Evolutionary conservation across 2,888 invertebrate genomes (phyloP).

Genomic region (Acheta domesticus): DNA sequence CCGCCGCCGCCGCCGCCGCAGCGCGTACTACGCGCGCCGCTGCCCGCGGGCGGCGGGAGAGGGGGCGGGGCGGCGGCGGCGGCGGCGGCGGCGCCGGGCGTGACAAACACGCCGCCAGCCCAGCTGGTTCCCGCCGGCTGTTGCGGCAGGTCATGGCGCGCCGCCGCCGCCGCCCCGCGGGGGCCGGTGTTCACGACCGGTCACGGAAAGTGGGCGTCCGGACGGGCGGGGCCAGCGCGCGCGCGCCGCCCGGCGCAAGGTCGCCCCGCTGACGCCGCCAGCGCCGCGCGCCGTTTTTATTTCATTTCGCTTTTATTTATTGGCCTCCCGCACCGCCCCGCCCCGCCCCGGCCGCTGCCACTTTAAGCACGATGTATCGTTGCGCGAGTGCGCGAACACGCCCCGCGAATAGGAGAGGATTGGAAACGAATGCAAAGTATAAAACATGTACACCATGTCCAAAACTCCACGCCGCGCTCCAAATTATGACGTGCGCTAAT

Average conservation of each 20-base stretch:
- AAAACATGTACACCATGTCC: background rate
- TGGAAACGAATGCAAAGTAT: slow-evolving; percentile 1
- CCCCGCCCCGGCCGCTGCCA: background rate
- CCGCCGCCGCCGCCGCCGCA: background rate
- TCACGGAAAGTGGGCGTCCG: background rate
- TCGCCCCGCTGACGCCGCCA: background rate
- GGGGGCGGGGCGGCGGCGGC: background rate
- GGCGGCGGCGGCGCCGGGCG: slow-evolving; percentile 22
- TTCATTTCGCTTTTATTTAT: background rate
- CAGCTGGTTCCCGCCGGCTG: background rate
- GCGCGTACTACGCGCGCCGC: slow-evolving; percentile 10
- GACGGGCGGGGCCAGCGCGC: background rate
- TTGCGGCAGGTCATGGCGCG: background rate
- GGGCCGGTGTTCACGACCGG: slow-evolving; percentile 18
- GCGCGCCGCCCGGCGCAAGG: background rate
- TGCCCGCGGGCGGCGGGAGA: background rate
- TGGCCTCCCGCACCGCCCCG: background rate
- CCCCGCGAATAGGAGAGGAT: background rate
- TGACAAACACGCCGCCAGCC: slow-evolving; percentile 22
- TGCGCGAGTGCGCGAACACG: background rate
- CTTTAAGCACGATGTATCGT: background rate
- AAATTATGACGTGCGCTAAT: background rate
- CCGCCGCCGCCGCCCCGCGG: background rate
- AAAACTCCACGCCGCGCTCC: background rate
- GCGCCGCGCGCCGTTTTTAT: background rate